phyloP scores from a whole-genome alignment of 2,888 invertebrate species.

The Cheilosia vulpina region DNA sequence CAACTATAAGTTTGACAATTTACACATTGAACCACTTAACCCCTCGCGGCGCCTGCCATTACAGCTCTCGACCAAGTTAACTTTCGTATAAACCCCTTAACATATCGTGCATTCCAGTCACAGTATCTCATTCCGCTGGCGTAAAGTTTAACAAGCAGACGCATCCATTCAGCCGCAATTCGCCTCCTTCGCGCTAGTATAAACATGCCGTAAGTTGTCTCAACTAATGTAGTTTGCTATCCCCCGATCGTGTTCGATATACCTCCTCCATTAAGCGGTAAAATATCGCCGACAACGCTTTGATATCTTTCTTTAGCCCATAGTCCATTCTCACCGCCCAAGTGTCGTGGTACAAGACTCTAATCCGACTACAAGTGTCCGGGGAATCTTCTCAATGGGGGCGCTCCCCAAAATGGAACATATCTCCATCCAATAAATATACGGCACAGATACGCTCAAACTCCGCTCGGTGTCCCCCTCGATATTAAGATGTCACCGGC shows the following conservation, averaged over 20 bases:
- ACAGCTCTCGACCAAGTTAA: no score
- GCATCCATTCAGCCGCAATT: conserved; percentile 11
- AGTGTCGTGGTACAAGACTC: conserved; percentile 36
- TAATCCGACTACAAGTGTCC: conserved; percentile 47
- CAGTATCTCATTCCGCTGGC: not conserved
- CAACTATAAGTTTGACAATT: no score
- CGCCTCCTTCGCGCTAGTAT: conserved; percentile 5
- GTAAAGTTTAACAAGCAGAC: not conserved
- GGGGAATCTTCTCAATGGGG: conserved; percentile 55
- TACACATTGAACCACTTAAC: no score
- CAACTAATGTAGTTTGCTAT: conserved; percentile 25
- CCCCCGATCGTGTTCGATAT: conserved; percentile 15
- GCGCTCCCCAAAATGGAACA: conserved; percentile 49
- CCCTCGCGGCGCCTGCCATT: no score
- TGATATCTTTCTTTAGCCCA: conserved; percentile 5
- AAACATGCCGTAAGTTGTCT: conserved; percentile 32
- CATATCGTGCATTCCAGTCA: not conserved
- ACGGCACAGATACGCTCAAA: conserved; percentile 42
- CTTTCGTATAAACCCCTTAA: no score
- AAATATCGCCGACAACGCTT: conserved; percentile 52
- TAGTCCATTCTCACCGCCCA: conserved; percentile 20
- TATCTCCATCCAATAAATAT: conserved; percentile 66
- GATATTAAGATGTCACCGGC: conserved; percentile 69
- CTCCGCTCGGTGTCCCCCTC: conserved; percentile 30
- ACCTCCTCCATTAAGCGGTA: conserved; percentile 43